Conservation (phyloP, 2,888 invertebrate species). For the Xestia xanthographa region DNA sequence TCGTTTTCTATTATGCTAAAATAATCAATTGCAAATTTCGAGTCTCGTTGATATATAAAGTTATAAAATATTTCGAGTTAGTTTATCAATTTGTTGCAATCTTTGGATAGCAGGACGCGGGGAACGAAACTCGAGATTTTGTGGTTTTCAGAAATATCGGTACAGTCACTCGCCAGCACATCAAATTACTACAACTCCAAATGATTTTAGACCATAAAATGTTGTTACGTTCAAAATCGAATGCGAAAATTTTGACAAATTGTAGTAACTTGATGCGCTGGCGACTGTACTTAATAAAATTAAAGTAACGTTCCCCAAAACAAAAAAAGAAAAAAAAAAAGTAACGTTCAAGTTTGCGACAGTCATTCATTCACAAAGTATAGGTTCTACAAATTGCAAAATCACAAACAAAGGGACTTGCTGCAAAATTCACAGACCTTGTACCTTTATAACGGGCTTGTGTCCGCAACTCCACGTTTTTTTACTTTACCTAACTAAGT, state of each 20-base stretch:
- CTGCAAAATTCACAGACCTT: not conserved
- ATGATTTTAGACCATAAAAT: no score
- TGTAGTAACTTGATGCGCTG: no score
- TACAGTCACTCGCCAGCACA: not conserved
- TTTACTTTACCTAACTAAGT: not conserved
- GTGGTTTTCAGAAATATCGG: not conserved
- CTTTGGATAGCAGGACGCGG: conserved; percentile 30
- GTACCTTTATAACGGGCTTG: not conserved
- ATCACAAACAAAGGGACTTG: conserved; percentile 22
- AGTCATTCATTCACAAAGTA: conserved; percentile 15
- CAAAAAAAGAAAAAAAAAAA: no score
- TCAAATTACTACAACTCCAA: no score
- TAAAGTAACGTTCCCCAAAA: conserved; percentile 1
- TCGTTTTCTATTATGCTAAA: conserved; percentile 35
- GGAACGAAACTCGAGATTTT: conserved; percentile 44
- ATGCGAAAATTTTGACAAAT: no score
- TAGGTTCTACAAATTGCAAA: conserved; percentile 9
- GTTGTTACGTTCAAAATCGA: no score
- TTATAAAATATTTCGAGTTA: conserved; percentile 41
- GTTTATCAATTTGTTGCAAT: conserved; percentile 21
- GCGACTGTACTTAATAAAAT: not conserved
- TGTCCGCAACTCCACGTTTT: not conserved
- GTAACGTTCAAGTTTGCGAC: conserved; percentile 5
- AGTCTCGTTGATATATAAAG: conserved; percentile 44
- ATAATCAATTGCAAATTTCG: conserved; percentile 47